Evolutionary conservation across 2,888 invertebrate species (phyloP).

Genomic region (Cantharis nigra): DNA sequence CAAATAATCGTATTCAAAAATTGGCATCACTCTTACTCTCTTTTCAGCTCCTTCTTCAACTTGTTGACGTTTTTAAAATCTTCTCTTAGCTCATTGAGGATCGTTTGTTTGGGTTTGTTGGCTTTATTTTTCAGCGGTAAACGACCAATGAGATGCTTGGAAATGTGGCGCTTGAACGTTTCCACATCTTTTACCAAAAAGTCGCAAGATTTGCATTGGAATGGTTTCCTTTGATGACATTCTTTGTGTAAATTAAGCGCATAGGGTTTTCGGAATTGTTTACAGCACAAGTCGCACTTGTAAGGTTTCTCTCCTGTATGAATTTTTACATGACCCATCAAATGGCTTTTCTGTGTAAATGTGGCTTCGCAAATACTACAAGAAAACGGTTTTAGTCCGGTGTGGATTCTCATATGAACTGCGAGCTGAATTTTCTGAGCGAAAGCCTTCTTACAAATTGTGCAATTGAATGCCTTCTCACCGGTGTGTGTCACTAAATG

Average conservation of each 20-base stretch:
- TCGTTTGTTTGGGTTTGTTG: not conserved
- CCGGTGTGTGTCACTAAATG: slow-evolving; percentile 41
- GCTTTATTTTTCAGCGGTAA: not conserved
- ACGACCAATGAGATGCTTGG: not conserved
- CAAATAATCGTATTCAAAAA: not conserved
- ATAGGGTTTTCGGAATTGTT: slow-evolving; percentile 19
- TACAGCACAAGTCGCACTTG: slow-evolving; percentile 40
- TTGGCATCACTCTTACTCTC: not conserved
- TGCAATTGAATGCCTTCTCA: slow-evolving; percentile 42
- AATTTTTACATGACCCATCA: slow-evolving; percentile 33
- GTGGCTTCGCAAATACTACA: slow-evolving; percentile 27
- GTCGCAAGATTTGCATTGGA: slow-evolving; percentile 5
- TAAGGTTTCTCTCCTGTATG: slow-evolving; percentile 43
- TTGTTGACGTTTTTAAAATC: not conserved
- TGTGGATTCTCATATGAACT: slow-evolving; percentile 44
- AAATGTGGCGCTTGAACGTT: not conserved
- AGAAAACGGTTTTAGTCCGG: slow-evolving; percentile 35
- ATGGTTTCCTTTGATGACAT: slow-evolving; percentile 8
- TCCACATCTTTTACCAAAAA: not conserved
- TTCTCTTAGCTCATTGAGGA: not conserved
- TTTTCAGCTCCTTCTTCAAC: not conserved
- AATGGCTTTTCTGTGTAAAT: slow-evolving; percentile 13
- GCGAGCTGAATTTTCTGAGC: slow-evolving; percentile 41
- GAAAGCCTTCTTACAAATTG: slow-evolving; percentile 42
- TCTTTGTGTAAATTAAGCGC: slow-evolving; percentile 1